Evolutionary conservation across 92 coral and sea anemone species (phyloP), one percentile per base, ranked within the genome.

Genomic region (Chrysogorgia sp.): DNA sequence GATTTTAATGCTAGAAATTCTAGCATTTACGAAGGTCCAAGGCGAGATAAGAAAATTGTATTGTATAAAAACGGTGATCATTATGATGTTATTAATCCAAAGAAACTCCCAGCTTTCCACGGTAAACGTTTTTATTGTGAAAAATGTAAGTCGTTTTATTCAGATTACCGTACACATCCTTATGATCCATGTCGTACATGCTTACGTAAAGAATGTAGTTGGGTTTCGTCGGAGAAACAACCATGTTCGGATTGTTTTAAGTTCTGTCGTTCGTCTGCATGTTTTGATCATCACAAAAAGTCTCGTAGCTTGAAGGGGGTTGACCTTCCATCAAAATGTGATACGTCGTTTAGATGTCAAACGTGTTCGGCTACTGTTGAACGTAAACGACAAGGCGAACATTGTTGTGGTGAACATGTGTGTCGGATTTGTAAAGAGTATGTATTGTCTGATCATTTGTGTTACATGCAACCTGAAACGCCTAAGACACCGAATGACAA

Each of bases 191-290:
- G 81, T n/a, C 33, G 19, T 14, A 67, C 63, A 19, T 76, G 81
- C 40, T 37, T 57, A 14, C 50, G 57, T 40, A 76, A 59, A 60
- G 34, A 52, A 52, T 5, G 3, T 20, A 52, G 6, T 6, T 17
- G 26, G 5, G 7, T 52, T 5, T 23, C 7, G 8, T 52, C 9
- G 7, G 8, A 23, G 59, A 17, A 17, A 6, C 17, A 20, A 17
- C 17, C 12, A 4, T 79, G 83, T 48, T 62, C 22, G 22, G 83
- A 79, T 15, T 79, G 83, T 52, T 19, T 63, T n/a, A 79, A 63
- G 75, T 79, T 40, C 63, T 79, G 76, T 48, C 62, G 83, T 13
- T 76, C 82, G 2, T 7, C 25, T 7, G 34, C 17, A 25, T 75
- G 81, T 34, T 31, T 75, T 22, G 81, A 26, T 2, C 45, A 10